Evolutionary conservation across 2,113 vertebrate genomes (phyloP).

Genomic region (Scomber colias): DNA sequence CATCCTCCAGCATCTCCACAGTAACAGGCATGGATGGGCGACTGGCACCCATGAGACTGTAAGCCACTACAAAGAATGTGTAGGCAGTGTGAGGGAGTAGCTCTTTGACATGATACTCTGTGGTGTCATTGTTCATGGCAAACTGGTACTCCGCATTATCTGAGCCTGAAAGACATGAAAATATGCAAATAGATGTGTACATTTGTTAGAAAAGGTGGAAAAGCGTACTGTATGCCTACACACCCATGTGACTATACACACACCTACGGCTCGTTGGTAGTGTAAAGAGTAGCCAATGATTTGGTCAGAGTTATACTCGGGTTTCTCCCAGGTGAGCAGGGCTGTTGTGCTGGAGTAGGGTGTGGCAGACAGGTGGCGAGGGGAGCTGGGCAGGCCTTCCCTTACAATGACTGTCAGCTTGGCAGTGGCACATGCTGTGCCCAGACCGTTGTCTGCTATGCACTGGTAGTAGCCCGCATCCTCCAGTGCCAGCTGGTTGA

Average conservation of each 20-base stretch:
- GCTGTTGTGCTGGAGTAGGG: conserved; percentile 92
- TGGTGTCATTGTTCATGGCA: conserved; percentile 97
- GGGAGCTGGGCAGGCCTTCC: conserved; percentile 95
- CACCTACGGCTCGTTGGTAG: conserved; percentile 90
- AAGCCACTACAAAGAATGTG: conserved; percentile 96
- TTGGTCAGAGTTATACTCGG: conserved; percentile 93
- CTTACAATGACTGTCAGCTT: conserved; percentile 93
- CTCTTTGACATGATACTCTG: conserved; percentile 93
- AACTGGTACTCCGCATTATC: conserved; percentile 97
- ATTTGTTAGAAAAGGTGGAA: neutral
- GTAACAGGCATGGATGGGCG: conserved; percentile 88
- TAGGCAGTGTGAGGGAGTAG: conserved; percentile 94
- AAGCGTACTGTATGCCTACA: neutral
- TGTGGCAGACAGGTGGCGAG: conserved; percentile 87
- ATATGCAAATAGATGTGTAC: neutral
- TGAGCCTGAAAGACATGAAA: conserved; percentile 69
- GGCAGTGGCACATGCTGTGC: conserved; percentile 92
- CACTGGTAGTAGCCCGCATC: conserved; percentile 98
- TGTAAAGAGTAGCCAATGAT: conserved; percentile 98
- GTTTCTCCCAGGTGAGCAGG: conserved; percentile 93
- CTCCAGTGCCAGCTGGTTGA: conserved; percentile 95
- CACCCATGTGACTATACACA: neutral
- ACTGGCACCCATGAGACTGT: conserved; percentile 95
- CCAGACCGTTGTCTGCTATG: conserved; percentile 93
- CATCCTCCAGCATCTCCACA: conserved; percentile 93